These are phyloP conservation scores for Engystomops pustulosus DNA, from an alignment of 2,113 vertebrate species.

Conservation along the genomic window DNA sequence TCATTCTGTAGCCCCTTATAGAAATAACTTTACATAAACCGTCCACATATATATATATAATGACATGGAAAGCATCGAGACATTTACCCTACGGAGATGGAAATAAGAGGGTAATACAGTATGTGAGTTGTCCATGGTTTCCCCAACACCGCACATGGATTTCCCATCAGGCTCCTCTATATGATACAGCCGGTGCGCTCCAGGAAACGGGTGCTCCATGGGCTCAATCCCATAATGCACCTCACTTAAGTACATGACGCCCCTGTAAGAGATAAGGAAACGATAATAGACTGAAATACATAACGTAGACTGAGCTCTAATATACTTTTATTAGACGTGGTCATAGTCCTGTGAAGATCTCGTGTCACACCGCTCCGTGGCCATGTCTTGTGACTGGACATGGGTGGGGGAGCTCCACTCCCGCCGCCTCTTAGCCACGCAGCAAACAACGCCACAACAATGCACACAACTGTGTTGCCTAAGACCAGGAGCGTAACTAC, in stretches of 20 bases:
- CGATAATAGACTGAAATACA: background rate
- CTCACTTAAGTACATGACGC: constrained; percentile 66
- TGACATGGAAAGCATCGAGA: background rate
- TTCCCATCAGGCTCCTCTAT: constrained; percentile 59
- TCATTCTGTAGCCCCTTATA: no score
- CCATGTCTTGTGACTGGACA: no score
- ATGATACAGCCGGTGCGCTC: constrained; percentile 67
- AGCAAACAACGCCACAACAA: no score
- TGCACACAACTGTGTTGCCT: no score
- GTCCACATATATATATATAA: no score
- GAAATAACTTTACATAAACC: no score
- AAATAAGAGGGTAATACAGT: background rate
- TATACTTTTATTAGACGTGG: no score
- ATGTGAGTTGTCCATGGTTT: background rate
- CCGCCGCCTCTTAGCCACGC: no score
- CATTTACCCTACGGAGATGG: constrained; percentile 21
- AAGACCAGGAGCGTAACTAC: no score
- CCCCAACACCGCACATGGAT: constrained; percentile 67
- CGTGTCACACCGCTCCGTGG: no score
- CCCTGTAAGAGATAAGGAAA: constrained; percentile 60
- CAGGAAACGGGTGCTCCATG: constrained; percentile 62
- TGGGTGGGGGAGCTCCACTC: no score
- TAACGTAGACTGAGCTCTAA: background rate
- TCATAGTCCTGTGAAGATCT: no score
- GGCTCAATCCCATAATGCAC: constrained; percentile 70